phyloP scores from a whole-genome alignment of 2,797 vertebrate genomes.

The Champsocephalus esox region DNA sequence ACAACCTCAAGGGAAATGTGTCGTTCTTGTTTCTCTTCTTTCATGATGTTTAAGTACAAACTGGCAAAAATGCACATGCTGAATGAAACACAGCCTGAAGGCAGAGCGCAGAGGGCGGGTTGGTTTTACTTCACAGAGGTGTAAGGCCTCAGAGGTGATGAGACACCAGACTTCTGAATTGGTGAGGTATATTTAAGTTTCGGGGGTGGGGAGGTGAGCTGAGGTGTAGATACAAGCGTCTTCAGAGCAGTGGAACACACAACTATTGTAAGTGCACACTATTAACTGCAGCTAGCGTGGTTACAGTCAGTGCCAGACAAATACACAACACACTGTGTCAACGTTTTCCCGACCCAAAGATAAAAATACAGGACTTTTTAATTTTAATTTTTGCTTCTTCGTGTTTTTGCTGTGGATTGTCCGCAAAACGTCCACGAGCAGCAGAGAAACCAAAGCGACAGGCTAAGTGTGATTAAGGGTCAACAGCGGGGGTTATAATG shows the following conservation, averaged over 20 bases:
- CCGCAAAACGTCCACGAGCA: constrained; percentile 45
- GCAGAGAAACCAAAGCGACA: constrained; percentile 52
- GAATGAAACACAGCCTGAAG: constrained; percentile 14
- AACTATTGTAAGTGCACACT: constrained; percentile 62
- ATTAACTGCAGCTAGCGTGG: constrained; percentile 65
- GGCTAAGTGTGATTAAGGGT: constrained; percentile 25
- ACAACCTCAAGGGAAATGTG: not conserved
- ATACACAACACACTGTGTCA: constrained; percentile 56
- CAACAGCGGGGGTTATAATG: constrained; percentile 37
- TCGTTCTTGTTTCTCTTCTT: not conserved
- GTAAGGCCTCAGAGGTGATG: constrained; percentile 75
- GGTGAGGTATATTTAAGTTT: constrained; percentile 59
- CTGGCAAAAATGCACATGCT: constrained; percentile 38
- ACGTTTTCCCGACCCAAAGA: constrained; percentile 36
- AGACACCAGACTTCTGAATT: constrained; percentile 33
- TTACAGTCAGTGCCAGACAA: constrained; percentile 67
- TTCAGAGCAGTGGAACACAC: constrained; percentile 60
- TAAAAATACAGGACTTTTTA: constrained; percentile 47
- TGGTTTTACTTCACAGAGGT: constrained; percentile 51
- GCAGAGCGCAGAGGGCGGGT: not conserved
- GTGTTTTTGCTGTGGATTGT: constrained; percentile 12
- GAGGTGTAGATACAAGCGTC: constrained; percentile 22
- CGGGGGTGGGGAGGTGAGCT: constrained; percentile 12
- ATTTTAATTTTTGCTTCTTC: not conserved
- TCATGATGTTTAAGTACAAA: constrained; percentile 3